A percentile compares a stretch with the other conserved stretches of the same genome.
phyloP scores from a whole-genome alignment of 2,113 vertebrate genomes.

The Hepsetus odoe region DNA sequence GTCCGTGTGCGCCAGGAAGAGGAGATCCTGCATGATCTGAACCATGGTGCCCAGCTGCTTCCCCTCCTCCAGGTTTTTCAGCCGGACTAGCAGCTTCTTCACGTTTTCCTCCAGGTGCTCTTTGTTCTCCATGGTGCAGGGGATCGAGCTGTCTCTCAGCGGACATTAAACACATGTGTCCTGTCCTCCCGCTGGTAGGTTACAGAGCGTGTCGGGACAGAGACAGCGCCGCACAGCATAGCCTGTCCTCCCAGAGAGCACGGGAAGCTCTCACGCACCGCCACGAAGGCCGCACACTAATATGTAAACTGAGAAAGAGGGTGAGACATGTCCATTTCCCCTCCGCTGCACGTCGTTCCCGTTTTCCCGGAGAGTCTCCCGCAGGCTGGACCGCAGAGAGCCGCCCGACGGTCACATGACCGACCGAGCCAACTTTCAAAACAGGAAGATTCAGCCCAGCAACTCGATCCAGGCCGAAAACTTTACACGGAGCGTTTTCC shows the following conservation, averaged over 20 bases:
- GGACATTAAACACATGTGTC: slow-evolving; percentile 16
- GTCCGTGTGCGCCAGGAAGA: slow-evolving; percentile 78
- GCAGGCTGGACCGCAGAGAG: slow-evolving; percentile 50
- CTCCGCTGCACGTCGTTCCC: not conserved
- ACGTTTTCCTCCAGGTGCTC: slow-evolving; percentile 79
- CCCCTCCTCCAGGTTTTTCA: slow-evolving; percentile 83
- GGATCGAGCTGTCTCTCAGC: not conserved
- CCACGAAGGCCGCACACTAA: not conserved
- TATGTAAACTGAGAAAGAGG: not conserved
- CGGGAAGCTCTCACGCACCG: too few relatives aligned
- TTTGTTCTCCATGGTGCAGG: slow-evolving; percentile 64
- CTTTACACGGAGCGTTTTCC: too few relatives aligned
- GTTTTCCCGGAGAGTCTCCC: slow-evolving; percentile 10
- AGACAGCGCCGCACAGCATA: not conserved
- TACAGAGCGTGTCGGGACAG: not conserved
- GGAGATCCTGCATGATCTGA: slow-evolving; percentile 88
- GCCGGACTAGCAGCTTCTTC: slow-evolving; percentile 85
- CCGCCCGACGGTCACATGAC: slow-evolving; percentile 66
- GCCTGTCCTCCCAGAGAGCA: too few relatives aligned
- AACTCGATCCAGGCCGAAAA: not conserved
- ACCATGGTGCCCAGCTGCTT: slow-evolving; percentile 81
- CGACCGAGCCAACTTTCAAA: slow-evolving; percentile 45
- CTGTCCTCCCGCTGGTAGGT: slow-evolving; percentile 16
- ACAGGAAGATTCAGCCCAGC: slow-evolving; percentile 42
- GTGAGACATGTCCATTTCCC: not conserved